A percentile compares a stretch with the other conserved stretches of the same genome.
These are phyloP conservation scores for Bursaphelenchus mucronatus DNA, from an alignment of 1,140 invertebrate genomes.

Conservation along the genomic window DNA sequence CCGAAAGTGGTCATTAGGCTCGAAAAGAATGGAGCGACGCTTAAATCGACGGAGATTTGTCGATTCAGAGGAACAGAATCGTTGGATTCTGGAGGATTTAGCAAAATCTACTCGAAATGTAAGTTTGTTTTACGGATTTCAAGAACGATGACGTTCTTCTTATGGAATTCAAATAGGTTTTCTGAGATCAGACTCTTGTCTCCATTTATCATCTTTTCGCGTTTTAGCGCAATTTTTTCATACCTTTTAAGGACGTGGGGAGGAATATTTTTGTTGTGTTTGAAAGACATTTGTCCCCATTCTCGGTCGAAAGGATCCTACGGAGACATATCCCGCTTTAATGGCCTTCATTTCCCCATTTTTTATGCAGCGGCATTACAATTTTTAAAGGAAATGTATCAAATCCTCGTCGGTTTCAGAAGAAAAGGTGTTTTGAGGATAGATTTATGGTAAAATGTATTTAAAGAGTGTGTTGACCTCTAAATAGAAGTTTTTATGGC, in stretches of 20 bases:
- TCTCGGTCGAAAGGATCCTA: neutral
- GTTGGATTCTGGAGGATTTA: slow-evolving; percentile 24
- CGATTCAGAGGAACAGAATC: slow-evolving; percentile 22
- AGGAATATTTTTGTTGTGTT: neutral
- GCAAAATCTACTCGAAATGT: slow-evolving; percentile 26
- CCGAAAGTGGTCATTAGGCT: too few species aligned
- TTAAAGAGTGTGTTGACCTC: too few species aligned
- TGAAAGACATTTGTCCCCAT: neutral
- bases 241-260: neutral
- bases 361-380: too few species aligned
- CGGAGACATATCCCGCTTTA: too few species aligned
- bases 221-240: neutral
- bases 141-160: too few species aligned
- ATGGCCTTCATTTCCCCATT: too few species aligned
- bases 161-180: neutral
- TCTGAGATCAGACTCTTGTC: neutral
- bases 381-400: too few species aligned
- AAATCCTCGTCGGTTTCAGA: too few species aligned
- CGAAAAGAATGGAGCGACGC: slow-evolving; percentile 26
- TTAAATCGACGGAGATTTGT: slow-evolving; percentile 34
- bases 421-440: too few species aligned
- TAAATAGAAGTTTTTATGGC: too few species aligned
- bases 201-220: neutral
- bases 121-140: slow-evolving; percentile 16
- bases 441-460: too few species aligned